Base-by-base conservation (phyloP, 2,113 vertebrate species). In the Chaetops frenatus region DNA sequence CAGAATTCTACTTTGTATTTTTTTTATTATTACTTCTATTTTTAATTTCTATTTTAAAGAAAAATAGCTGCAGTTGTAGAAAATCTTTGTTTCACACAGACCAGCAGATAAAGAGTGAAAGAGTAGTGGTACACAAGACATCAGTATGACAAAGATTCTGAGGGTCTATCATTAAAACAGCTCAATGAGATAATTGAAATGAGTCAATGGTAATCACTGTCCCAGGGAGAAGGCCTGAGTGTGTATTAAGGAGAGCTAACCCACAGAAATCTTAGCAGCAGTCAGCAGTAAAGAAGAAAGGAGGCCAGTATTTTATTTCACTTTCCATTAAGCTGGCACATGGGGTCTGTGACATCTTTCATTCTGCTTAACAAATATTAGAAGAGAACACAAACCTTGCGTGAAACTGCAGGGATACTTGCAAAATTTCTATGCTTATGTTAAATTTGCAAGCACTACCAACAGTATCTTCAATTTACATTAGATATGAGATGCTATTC, bases 281-380 rank as follows among this genome's bases (percentile, higher is more conserved):
- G 31, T 40, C 23, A 58, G 48, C 12, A 83, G 50, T 31, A 83
- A 45, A 86, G 10, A 61, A 47, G 44, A 60, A 81, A 73, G 29
- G 33, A 90, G 24, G 66, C 15, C 5, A 27, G 13, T 56, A 48
- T 79, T 89, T 81, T n/a, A 61, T 57, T 85, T 79, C 15, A 51
- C 29, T n/a, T 76, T 80, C 61, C 22, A 15, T 71, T 64, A 47
- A 53, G 25, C 28, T 85, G 70, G 36, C 2, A 1, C 0, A 0
- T 50, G 51, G 10, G 4, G 44, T 58, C 38, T 67, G 35, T 51
- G 74, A 38, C 2, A 3, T 27, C 36, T 79, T 90, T 67, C 27
- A 65, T 48, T 91, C 62, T 77, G 27, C 67, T 81, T 81, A 3
- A 4, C 51, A 53, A 69, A 80, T 66, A 80, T 25, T 19, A 18